Evolutionary conservation across 1,140 invertebrate species (phyloP).

Genomic region (Orius insidiosus): DNA sequence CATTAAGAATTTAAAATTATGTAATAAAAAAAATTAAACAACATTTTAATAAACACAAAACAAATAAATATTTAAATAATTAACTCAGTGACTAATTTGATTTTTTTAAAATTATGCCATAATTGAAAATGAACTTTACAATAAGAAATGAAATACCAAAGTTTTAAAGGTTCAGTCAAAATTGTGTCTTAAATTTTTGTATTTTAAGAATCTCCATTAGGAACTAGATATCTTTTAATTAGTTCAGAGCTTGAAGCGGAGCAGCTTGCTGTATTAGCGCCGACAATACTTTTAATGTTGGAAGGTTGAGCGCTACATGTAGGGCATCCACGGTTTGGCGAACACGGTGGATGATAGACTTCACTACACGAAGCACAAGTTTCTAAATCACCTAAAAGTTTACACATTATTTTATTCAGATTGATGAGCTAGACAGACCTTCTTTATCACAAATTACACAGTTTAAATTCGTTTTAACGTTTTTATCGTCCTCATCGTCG

Average conservation of each 20-base stretch:
- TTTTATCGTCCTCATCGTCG: constrained; percentile 8
- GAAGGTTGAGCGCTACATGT: constrained; percentile 3
- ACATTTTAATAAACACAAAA: no score
- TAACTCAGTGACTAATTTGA: no score
- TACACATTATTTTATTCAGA: neutral
- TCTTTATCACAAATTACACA: constrained; percentile 6
- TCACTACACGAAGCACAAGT: constrained; percentile 5
- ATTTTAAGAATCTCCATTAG: no score
- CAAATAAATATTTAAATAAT: no score
- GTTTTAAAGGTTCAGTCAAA: no score
- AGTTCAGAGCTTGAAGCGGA: constrained; percentile 3
- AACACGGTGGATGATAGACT: neutral
- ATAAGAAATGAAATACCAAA: no score
- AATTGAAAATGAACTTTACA: no score
- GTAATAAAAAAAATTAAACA: no score
- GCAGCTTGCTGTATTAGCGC: neutral
- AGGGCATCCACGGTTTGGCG: neutral
- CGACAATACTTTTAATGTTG: constrained; percentile 6
- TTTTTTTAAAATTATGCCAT: no score
- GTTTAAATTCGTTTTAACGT: neutral
- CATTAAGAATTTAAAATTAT: no score
- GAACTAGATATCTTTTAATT: constrained; percentile 2
- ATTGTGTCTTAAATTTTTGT: no score
- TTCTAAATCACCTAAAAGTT: constrained; percentile 1
- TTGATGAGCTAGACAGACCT: neutral